Evolutionary conservation across 2,797 vertebrate genomes (phyloP).

Genomic region (Tokudaia tokunoshimensis): DNA sequence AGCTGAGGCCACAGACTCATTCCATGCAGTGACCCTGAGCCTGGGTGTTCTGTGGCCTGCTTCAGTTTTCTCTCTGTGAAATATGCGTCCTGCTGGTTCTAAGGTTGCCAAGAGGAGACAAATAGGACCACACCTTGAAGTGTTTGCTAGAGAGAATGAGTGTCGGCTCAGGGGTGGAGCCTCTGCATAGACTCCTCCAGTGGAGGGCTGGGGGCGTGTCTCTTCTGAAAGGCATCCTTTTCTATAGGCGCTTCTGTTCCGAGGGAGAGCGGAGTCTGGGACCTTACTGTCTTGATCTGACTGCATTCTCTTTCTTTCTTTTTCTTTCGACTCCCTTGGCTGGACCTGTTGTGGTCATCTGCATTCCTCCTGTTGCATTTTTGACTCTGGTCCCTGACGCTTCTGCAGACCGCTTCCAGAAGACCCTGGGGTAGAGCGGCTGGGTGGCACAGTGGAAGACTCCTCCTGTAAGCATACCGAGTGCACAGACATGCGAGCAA

Average conservation of each 20-base stretch:
- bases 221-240: neutral
- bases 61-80: neutral
- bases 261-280: neutral
- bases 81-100: neutral
- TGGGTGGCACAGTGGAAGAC: constrained; percentile 91
- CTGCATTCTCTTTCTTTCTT: neutral
- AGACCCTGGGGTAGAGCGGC: constrained; percentile 93
- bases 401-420: constrained; percentile 93
- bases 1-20: neutral
- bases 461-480: constrained; percentile 91
- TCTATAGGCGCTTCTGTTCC: too few species aligned
- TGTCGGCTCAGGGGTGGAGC: neutral
- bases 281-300: neutral
- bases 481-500: fast-evolving
- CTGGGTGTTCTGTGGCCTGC: neutral
- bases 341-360: neutral
- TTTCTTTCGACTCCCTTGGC: neutral
- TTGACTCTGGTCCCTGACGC: too few species aligned
- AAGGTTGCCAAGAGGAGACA: neutral
- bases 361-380: neutral
- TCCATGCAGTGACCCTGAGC: neutral
- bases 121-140: neutral
- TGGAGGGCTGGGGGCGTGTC: neutral
- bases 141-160: neutral
- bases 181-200: neutral